phyloP scores from a whole-genome alignment of 2,113 vertebrate genomes.

The Proteles cristata region DNA sequence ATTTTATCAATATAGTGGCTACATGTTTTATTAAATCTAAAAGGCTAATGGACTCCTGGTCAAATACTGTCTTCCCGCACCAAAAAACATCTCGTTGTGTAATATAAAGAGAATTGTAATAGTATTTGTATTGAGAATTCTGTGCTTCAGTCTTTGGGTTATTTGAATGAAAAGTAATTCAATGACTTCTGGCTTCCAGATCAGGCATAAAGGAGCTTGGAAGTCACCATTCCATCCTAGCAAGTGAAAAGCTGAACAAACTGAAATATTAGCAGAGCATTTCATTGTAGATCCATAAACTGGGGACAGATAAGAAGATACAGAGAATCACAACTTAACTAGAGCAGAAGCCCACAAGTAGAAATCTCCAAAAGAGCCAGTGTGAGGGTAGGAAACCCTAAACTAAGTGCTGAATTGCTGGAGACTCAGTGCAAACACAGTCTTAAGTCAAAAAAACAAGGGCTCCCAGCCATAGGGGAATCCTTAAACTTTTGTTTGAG shows the following conservation, averaged over 20 bases:
- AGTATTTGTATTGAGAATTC: background rate
- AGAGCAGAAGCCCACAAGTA: background rate
- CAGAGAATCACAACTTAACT: background rate
- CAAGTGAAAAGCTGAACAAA: background rate
- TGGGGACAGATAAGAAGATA: background rate
- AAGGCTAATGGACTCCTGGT: background rate
- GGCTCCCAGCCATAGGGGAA: background rate
- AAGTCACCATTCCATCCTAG: background rate
- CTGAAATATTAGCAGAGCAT: background rate
- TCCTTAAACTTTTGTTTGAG: background rate
- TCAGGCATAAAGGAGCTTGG: background rate
- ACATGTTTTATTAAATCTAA: background rate
- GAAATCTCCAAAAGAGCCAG: background rate
- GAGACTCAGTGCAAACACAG: background rate
- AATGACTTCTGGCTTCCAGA: background rate
- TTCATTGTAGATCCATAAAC: background rate
- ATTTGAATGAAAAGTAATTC: background rate
- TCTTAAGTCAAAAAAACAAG: background rate
- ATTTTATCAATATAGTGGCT: background rate
- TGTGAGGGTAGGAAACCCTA: background rate
- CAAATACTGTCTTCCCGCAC: background rate
- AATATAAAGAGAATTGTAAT: background rate
- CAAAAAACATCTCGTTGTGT: background rate
- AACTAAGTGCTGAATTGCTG: background rate
- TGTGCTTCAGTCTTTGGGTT: background rate